A percentile compares a stretch with the other conserved stretches of the same genome.
These are phyloP conservation scores for Acheta domesticus DNA, from an alignment of 2,888 invertebrate species.

Conservation along the genomic window DNA sequence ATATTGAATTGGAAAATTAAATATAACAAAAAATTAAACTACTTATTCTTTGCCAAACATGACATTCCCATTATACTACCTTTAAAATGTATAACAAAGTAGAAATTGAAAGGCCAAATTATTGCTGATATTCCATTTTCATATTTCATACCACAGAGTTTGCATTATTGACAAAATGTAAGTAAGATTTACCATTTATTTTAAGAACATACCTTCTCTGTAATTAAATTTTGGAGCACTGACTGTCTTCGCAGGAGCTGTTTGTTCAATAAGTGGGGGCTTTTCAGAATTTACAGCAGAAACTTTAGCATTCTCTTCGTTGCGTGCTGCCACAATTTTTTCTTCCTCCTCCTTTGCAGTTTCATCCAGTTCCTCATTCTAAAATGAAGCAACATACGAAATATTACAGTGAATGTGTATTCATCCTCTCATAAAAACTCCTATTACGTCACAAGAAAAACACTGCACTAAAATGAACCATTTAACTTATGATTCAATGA, in stretches of 20 bases:
- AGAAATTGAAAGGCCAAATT: too few species aligned
- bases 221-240: constrained; percentile 47
- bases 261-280: constrained; percentile 39
- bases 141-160: too few species aligned
- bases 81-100: too few species aligned
- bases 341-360: constrained; percentile 45
- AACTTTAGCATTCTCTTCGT: constrained; percentile 48
- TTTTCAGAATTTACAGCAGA: constrained; percentile 40
- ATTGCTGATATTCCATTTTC: too few species aligned
- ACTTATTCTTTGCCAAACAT: too few species aligned
- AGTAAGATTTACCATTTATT: too few species aligned
- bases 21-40: neutral
- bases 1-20: neutral
- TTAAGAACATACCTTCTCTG: constrained; percentile 45
- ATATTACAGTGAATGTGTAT: neutral
- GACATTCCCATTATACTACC: too few species aligned
- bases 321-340: constrained; percentile 49
- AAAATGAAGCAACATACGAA: neutral
- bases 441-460: too few species aligned
- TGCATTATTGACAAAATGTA: too few species aligned
- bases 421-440: neutral
- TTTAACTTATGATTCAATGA: too few species aligned
- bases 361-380: constrained; percentile 45
- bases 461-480: too few species aligned
- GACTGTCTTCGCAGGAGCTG: constrained; percentile 36